Evolutionary conservation across 2,113 vertebrate genomes (phyloP), one percentile per base, ranked within the genome.

Genomic region (Pampusana beccarii): DNA sequence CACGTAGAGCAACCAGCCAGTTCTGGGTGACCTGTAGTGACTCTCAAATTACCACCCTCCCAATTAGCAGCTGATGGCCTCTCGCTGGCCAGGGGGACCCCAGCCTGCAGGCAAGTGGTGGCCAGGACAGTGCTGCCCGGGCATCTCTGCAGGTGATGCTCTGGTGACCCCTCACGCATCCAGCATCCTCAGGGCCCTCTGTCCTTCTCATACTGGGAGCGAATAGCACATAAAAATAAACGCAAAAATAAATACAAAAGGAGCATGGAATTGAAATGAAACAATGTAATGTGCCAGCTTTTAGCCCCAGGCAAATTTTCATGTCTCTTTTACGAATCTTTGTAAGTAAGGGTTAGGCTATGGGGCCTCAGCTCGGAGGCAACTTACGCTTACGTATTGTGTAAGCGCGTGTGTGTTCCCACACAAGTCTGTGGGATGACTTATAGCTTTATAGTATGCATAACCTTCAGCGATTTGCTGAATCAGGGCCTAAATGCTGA

Each of bases 401-500:
- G 69, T 23, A 13, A 91, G 78, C 58, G 36, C 5, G 9, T 60
- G 78, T 16, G 46, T 48, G 3, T 72, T 85, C 66, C 88, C 62
- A 44, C 70, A 31, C 44, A 12, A 7, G 40, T 29, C 91, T 46
- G 36, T 11, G 42, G 83, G 70, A 36, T 46, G 90, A 88, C 72
- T 90, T 74, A 80, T 46, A 66, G 58, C 83, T 95, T 87, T 79
- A 51, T 16, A 51, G 53, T 7, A 12, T 16, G n/a, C 46, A 28
- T 71, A 90, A 93, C 72, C 94, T 95, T 91, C 92, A 79, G 38
- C 79, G 54, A 13, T 53, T 87, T 96, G 95, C 93, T 95, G 92
- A 95, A 94, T 96, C 73, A 81, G 80, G 69, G 80, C 66, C 92
- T 84, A 93, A 92, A 96, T 92, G 80, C 90, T 85, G 86, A 94